Percentiles rank a stretch among this genome's conserved stretches.
phyloP scores from a whole-genome alignment of 2,797 vertebrate genomes.

The Podarcis lilfordi region DNA sequence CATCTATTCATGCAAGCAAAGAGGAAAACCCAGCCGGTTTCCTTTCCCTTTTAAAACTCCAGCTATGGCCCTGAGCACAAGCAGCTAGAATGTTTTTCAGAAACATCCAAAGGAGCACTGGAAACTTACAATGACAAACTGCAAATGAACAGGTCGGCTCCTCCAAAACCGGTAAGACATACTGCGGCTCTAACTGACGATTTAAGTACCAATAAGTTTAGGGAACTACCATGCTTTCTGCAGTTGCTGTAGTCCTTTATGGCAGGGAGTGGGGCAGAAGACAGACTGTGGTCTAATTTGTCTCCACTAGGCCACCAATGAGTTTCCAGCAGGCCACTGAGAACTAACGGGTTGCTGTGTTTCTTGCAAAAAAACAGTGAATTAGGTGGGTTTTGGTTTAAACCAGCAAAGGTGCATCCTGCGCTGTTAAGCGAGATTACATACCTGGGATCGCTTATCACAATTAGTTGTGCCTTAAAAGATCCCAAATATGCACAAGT shows the following conservation, averaged over 20 bases:
- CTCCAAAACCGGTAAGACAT: conserved; percentile 28
- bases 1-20: neutral
- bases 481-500: neutral
- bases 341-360: neutral
- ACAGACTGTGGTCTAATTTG: neutral
- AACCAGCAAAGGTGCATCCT: neutral
- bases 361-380: neutral
- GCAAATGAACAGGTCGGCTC: neutral
- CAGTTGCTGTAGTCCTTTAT: neutral
- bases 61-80: fast-evolving
- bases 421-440: neutral
- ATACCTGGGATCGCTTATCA: neutral
- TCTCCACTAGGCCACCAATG: neutral
- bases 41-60: neutral
- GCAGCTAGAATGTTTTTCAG: fast-evolving
- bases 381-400: neutral
- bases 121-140: neutral
- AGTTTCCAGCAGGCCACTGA: neutral
- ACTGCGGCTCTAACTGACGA: fast-evolving
- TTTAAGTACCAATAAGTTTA: neutral
- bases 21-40: fast-evolving
- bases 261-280: neutral
- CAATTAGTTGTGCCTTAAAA: neutral
- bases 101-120: neutral
- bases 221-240: neutral